phyloP scores from a whole-genome alignment of 2,797 vertebrate genomes.

The Rhabdophis nuchalis region DNA sequence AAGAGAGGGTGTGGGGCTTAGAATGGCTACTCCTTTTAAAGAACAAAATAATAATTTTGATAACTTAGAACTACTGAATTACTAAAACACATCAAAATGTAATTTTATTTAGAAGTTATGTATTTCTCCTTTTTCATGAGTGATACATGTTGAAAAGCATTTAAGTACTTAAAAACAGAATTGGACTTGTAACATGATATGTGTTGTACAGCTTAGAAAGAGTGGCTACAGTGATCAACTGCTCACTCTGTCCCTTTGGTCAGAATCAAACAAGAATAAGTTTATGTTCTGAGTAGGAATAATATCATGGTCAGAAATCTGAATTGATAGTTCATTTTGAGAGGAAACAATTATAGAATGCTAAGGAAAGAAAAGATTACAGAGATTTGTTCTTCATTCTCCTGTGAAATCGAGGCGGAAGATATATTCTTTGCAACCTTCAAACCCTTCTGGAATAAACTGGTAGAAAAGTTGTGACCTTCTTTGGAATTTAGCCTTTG shows the following conservation, averaged over 20 bases:
- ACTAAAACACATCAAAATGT: not conserved
- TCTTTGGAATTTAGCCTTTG: slow-evolving; percentile 29
- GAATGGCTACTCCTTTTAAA: not conserved
- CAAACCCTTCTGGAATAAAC: not conserved
- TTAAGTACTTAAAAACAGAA: not conserved
- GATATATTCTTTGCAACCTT: not conserved
- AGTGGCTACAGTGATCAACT: slow-evolving; percentile 49
- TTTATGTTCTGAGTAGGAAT: not conserved
- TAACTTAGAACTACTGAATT: not conserved
- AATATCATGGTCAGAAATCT: not conserved
- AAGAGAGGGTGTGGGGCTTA: not conserved
- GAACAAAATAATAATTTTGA: not conserved
- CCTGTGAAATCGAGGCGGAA: not conserved
- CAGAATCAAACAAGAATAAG: not conserved
- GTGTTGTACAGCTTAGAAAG: slow-evolving; percentile 52
- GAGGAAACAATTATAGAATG: not conserved
- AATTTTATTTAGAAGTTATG: not conserved
- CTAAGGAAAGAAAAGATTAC: not conserved
- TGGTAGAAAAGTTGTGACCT: not conserved
- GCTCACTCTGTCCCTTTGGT: slow-evolving; percentile 42
- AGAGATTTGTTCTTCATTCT: not conserved
- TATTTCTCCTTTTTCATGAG: not conserved
- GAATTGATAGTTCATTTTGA: not conserved
- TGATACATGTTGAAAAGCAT: not conserved
- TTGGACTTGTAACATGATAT: slow-evolving; percentile 39